A percentile compares a stretch with the other conserved stretches of the same genome.
Conservation (phyloP, 2,113 vertebrate species). For the Halcyon senegalensis region DNA sequence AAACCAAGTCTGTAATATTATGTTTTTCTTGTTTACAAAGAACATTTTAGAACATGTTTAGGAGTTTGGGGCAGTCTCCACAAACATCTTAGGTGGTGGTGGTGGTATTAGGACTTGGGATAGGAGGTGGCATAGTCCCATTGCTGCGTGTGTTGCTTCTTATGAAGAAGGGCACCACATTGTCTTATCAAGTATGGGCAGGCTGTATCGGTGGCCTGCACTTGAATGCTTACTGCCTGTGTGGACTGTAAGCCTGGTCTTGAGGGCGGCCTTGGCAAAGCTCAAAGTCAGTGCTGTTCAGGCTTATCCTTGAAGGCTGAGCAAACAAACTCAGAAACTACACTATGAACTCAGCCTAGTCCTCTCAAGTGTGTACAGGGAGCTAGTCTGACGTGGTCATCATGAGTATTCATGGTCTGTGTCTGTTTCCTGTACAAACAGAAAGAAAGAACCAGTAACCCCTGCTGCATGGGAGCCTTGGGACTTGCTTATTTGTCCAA, state of each 20-base stretch:
- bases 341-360: not conserved
- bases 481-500: not conserved
- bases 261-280: not conserved
- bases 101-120: not conserved
- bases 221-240: not conserved
- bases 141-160: fast-evolving
- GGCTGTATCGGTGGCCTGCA: not conserved
- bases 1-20: not conserved
- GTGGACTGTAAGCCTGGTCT: not conserved
- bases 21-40: not conserved
- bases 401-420: not conserved
- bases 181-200: not conserved
- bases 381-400: not conserved
- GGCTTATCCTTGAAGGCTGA: not conserved
- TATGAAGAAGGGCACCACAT: not conserved
- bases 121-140: not conserved
- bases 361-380: not conserved
- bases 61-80: not conserved
- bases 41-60: not conserved
- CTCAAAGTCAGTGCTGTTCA: not conserved
- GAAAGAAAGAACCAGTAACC: not conserved
- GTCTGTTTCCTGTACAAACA: not conserved
- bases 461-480: not conserved
- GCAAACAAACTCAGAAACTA: not conserved
- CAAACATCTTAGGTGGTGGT: not conserved